A percentile compares a stretch with the other conserved stretches of the same genome.
These are phyloP conservation scores for Ephestia elutella DNA, from an alignment of 1,140 invertebrate species.

Conservation along the genomic window DNA sequence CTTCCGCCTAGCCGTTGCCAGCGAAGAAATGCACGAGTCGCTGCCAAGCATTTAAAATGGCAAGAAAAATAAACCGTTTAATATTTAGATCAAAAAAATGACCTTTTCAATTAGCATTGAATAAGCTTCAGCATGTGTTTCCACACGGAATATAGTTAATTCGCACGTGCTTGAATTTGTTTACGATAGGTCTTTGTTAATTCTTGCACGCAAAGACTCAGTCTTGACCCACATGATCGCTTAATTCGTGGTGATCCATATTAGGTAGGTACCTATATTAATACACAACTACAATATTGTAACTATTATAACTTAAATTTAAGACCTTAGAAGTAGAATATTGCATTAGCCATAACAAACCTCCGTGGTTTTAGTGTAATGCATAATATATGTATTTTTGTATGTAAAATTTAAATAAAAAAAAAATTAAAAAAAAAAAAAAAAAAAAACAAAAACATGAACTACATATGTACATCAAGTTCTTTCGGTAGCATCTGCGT, in stretches of 20 bases:
- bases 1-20: conserved; percentile 34
- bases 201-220: conserved; percentile 29
- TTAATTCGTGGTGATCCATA: conserved; percentile 46
- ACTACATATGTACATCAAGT: neutral
- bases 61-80: too few relatives aligned
- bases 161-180: conserved; percentile 9
- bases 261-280: too few relatives aligned
- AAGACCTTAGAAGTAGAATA: too few relatives aligned
- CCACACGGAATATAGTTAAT: neutral
- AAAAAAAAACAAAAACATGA: too few relatives aligned
- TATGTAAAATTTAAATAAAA: too few relatives aligned
- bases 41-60: conserved; percentile 24
- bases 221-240: conserved; percentile 50
- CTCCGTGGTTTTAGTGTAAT: too few relatives aligned
- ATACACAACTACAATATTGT: too few relatives aligned
- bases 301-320: too few relatives aligned
- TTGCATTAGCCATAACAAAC: too few relatives aligned
- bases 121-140: neutral
- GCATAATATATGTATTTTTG: too few relatives aligned
- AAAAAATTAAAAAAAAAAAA: too few relatives aligned
- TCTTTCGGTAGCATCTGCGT: neutral
- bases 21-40: conserved; percentile 28
- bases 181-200: conserved; percentile 13
- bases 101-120: neutral
- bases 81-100: neutral